A percentile compares a stretch with the other conserved stretches of the same genome.
Evolutionary conservation across 2,888 invertebrate genomes (phyloP).

Genomic region (Mythimna lalbum): DNA sequence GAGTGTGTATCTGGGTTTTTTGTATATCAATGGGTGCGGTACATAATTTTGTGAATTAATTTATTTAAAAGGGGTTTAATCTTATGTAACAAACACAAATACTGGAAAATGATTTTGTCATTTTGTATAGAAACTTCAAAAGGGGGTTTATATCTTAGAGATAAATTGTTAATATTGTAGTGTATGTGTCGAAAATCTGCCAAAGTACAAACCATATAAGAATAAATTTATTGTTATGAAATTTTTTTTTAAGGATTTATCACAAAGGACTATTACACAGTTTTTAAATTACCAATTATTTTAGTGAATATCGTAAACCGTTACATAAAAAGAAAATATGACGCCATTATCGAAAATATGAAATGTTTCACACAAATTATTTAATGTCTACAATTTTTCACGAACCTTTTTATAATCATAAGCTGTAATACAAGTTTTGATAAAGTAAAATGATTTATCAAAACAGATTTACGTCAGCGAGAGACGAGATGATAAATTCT

Average conservation of each 20-base stretch:
- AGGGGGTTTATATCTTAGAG: too few relatives aligned
- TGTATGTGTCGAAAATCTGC: too few relatives aligned
- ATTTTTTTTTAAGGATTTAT: neutral
- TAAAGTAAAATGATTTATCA: constrained; percentile 57
- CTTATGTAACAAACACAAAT: too few relatives aligned
- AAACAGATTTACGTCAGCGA: constrained; percentile 40
- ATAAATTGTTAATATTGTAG: too few relatives aligned
- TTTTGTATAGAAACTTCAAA: too few relatives aligned
- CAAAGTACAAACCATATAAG: too few relatives aligned
- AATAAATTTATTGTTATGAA: too few relatives aligned
- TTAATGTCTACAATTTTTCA: constrained; percentile 37
- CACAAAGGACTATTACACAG: neutral
- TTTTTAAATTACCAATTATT: constrained; percentile 9
- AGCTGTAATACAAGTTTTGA: constrained; percentile 25
- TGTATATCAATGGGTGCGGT: too few relatives aligned
- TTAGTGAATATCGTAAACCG: neutral
- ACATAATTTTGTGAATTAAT: too few relatives aligned
- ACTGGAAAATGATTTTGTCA: too few relatives aligned
- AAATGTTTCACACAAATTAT: constrained; percentile 25
- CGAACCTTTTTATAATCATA: constrained; percentile 30
- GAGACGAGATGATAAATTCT: constrained; percentile 45
- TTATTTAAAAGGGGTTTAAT: too few relatives aligned
- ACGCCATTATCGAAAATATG: constrained; percentile 8
- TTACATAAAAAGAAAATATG: constrained; percentile 22
- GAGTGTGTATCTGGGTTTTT: too few relatives aligned